Evolutionary conservation across 2,797 vertebrate species (phyloP).

Genomic region (Vipera ursinii): DNA sequence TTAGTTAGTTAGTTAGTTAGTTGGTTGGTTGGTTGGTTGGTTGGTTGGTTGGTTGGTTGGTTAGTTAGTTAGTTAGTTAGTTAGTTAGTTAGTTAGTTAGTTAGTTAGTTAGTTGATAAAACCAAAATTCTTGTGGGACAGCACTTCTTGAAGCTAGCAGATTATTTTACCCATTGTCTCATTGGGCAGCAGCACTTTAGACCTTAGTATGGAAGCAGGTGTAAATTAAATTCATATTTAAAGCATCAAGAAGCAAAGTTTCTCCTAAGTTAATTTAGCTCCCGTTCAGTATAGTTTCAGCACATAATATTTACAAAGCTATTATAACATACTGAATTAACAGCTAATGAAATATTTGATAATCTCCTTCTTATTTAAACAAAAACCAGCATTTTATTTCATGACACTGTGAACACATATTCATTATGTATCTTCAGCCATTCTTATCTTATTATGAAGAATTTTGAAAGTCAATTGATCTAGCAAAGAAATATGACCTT

Average conservation of each 20-base stretch:
- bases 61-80: no score
- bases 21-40: no score
- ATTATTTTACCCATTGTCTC: neutral
- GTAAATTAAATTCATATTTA: neutral
- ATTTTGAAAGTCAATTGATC: neutral
- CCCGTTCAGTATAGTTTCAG: neutral
- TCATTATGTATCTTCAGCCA: neutral
- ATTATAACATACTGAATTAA: neutral
- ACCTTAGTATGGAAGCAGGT: neutral
- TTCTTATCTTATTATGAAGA: neutral
- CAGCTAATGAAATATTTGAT: neutral
- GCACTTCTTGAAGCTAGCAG: neutral
- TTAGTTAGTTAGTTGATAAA: neutral
- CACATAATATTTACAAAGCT: neutral
- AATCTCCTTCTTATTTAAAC: neutral
- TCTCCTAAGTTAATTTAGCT: neutral
- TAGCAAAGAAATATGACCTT: neutral
- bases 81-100: no score
- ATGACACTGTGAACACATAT: neutral
- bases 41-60: no score
- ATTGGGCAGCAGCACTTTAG: neutral
- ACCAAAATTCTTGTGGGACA: neutral
- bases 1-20: no score
- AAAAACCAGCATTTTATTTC: neutral
- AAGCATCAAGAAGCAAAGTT: neutral